phyloP scores from a whole-genome alignment of 2,888 invertebrate species.

The Andrena minutula region DNA sequence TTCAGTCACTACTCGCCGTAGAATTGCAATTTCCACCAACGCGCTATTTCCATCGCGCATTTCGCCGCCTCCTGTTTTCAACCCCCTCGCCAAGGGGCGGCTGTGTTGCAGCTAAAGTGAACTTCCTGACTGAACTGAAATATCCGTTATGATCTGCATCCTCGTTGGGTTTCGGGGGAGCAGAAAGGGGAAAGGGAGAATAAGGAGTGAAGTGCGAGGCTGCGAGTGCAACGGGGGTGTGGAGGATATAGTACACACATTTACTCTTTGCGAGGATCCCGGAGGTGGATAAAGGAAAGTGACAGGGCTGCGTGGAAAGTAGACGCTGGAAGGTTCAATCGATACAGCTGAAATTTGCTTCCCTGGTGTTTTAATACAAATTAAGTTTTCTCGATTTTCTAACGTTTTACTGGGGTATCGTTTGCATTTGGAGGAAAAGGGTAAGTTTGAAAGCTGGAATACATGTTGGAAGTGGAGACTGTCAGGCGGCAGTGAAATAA shows the following conservation, averaged over 20 bases:
- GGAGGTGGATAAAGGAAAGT: conserved; percentile 15
- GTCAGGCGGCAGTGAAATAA: too few species aligned
- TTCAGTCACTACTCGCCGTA: conserved; percentile 14
- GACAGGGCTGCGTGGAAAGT: background rate
- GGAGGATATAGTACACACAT: background rate
- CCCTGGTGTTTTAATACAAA: conserved; percentile 28
- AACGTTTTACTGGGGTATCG: background rate
- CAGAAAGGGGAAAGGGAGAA: conserved; percentile 3
- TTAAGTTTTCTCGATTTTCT: conserved; percentile 5
- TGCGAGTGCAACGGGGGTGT: conserved; percentile 9
- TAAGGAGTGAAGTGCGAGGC: conserved; percentile 25
- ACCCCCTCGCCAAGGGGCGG: conserved; percentile 12
- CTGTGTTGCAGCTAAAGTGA: conserved; percentile 35
- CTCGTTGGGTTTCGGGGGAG: conserved; percentile 18
- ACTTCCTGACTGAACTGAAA: conserved; percentile 54
- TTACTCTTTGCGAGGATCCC: conserved; percentile 6
- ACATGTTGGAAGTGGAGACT: too few species aligned
- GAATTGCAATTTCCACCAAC: conserved; percentile 47
- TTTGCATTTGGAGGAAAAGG: too few species aligned
- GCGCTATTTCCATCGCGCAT: conserved; percentile 36
- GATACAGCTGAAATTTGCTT: conserved; percentile 18
- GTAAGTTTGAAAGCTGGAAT: too few species aligned
- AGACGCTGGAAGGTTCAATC: background rate
- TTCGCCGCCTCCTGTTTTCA: conserved; percentile 5
- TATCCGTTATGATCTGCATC: conserved; percentile 54